Base-by-base conservation (phyloP, 2,797 vertebrate species). In the Rhodeus uyekii region DNA sequence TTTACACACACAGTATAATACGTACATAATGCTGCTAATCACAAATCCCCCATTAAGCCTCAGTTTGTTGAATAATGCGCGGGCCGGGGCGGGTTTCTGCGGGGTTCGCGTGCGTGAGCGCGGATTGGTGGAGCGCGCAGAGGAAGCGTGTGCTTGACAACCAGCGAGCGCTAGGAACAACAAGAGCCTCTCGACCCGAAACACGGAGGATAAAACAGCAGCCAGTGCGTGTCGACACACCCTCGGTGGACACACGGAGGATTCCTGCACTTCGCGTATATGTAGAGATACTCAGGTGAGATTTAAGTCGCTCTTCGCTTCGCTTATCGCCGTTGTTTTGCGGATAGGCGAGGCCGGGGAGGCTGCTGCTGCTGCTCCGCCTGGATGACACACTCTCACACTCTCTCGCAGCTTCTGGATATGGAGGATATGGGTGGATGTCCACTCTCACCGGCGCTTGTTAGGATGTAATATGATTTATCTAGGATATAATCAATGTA, bases 271-370 rank as follows among this genome's bases (percentile, higher is more conserved):
- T 90, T 80, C 87, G 92, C 91, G 90, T 84, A 22, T 89, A 87
- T 86, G 22, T 92, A 92, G 89, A 90, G 68, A 74, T 76, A 16
- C 76, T 6, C 87, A 92, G 93, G 94, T 95, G 87, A 94, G 93
- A 24, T 44, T 12, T 68, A 55, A 78, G 61, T 48, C n/a, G 19
- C 44, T 34, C 10, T 8, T 72, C 34, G 18, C 1, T 8, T 12
- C 42, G 39, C 22, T 83, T 75, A 68, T 48, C 16, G 46, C 48
- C 61, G 36, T 38, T 38, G 44, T 82, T 63, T 48, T 67, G 9
- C 44, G 27, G 3, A 44, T 27, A 85, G 83, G 83, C 79, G 74
- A 85, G 80, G 84, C 84, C 71, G 65, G 65, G 34, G 71, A 81
- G 71, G 46, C 69, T 73, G 60, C 69, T 64, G 60, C 69, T 64